Conservation (phyloP, 2,797 vertebrate genomes). For the Phoeniculus purpureus region DNA sequence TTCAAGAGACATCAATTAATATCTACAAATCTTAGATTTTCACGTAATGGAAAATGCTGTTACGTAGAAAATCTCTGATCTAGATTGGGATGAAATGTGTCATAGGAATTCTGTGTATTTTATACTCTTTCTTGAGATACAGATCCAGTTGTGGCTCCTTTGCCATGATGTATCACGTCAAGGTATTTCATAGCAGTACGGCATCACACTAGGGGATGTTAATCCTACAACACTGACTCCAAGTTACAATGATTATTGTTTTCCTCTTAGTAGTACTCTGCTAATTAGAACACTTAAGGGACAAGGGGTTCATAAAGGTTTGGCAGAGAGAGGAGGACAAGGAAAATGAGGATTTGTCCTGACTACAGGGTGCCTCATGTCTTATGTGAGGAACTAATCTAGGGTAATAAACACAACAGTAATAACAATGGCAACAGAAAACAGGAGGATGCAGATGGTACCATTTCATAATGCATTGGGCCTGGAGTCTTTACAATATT, state of each 20-base stretch:
- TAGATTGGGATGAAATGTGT: not conserved
- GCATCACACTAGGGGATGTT: not conserved
- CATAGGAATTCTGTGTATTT: not conserved
- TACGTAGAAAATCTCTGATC: not conserved
- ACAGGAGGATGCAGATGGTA: not conserved
- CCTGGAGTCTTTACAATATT: not conserved
- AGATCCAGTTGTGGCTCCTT: not conserved
- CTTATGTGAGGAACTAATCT: not conserved
- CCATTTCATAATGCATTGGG: not conserved
- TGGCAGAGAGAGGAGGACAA: not conserved
- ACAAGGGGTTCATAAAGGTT: not conserved
- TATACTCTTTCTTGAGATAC: not conserved
- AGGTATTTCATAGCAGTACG: not conserved
- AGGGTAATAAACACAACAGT: not conserved
- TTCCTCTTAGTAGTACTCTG: not conserved
- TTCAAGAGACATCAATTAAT: not conserved
- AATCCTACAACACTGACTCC: not conserved
- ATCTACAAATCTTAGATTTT: not conserved
- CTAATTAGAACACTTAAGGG: not conserved
- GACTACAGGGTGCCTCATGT: not conserved
- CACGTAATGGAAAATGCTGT: not conserved
- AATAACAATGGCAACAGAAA: not conserved
- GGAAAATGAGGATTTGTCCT: not conserved
- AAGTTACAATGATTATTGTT: not conserved
- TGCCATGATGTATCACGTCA: not conserved